Evolutionary conservation across 2,888 invertebrate genomes (phyloP).

Genomic region (Noctua janthe): DNA sequence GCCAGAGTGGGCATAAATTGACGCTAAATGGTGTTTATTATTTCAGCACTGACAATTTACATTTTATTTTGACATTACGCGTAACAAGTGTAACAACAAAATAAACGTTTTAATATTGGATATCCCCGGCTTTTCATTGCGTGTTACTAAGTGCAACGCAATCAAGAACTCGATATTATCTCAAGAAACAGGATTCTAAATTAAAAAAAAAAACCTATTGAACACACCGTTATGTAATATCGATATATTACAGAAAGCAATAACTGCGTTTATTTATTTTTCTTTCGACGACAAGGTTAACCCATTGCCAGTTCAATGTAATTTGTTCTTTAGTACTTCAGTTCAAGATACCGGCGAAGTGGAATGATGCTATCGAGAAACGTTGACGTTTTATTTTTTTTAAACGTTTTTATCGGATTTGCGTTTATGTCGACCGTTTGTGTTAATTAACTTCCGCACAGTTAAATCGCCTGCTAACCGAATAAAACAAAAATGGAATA

Average conservation of each 20-base stretch:
- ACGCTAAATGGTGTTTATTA: constrained; percentile 32
- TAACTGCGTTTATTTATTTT: constrained; percentile 66
- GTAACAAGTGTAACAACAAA: constrained; percentile 43
- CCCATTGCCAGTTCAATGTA: constrained; percentile 62
- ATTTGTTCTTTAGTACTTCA: constrained; percentile 59
- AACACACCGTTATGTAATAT: constrained; percentile 71
- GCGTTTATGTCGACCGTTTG: not conserved
- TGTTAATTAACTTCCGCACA: constrained; percentile 9
- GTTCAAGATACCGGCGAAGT: constrained; percentile 50
- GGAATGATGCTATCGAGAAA: constrained; percentile 35
- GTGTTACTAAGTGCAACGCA: constrained; percentile 49
- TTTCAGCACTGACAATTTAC: constrained; percentile 31
- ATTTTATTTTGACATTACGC: constrained; percentile 41
- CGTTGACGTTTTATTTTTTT: constrained; percentile 5
- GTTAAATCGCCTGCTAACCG: not conserved
- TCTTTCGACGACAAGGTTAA: constrained; percentile 67
- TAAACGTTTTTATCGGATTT: constrained; percentile 26
- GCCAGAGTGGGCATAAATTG: constrained; percentile 5
- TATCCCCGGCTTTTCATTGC: constrained; percentile 46
- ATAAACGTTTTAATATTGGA: constrained; percentile 49
- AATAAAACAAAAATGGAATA: constrained; percentile 12
- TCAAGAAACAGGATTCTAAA: constrained; percentile 49
- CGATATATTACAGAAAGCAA: constrained; percentile 67
- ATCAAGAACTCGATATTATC: constrained; percentile 57
- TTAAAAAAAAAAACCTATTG: constrained; percentile 53